Evolutionary conservation across 1,140 invertebrate genomes (phyloP), one percentile per base, ranked within the genome.

Genomic region (Bombyx mori): DNA sequence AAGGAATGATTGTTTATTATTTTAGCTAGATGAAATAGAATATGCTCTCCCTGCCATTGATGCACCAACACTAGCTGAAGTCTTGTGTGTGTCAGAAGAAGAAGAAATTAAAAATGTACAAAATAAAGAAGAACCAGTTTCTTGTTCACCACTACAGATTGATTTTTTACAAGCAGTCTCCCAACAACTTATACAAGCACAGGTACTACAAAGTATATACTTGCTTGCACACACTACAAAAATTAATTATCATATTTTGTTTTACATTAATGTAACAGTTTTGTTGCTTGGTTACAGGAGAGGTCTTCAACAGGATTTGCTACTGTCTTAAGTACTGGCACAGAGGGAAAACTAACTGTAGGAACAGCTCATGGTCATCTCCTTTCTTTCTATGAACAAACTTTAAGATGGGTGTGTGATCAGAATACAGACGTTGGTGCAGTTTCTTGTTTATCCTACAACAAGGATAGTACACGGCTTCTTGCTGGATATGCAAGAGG

Each of bases 361-460:
- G 97, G 98, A 44, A 99, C 97, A 47, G 97, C 96, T 46, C 96
- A 98, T 88, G 97, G 97, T 22, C 90, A 97, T 60, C 91, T 98
- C 56, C 86, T 99, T 10, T 92, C 96, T 55, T 99, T 99, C 90
- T 96, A 97, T 90, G 91, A 92, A 35, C 95, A 97, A 86, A 94
- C 92, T 12, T 85, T 98, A 61, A 92, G 95, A 80, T 98, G 95
- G 94, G 97, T 93, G 46, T 93, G 92, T 73, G 91, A 94, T 68
- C 89, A 90, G 44, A 92, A 93, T 55, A 89, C 89, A 60, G 91
- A 94, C 58, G 92, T 94, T 72, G 94, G 94, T 50, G 92, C 97
- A 7, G 94, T 98, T 9, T 97, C 97, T 35, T 91, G 93, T 54
- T 83, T 98, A 44, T 92, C 95, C 53, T 96, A 98, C 60, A 98